Conservation (phyloP, 2,888 invertebrate genomes). For the Carabus problematicus region DNA sequence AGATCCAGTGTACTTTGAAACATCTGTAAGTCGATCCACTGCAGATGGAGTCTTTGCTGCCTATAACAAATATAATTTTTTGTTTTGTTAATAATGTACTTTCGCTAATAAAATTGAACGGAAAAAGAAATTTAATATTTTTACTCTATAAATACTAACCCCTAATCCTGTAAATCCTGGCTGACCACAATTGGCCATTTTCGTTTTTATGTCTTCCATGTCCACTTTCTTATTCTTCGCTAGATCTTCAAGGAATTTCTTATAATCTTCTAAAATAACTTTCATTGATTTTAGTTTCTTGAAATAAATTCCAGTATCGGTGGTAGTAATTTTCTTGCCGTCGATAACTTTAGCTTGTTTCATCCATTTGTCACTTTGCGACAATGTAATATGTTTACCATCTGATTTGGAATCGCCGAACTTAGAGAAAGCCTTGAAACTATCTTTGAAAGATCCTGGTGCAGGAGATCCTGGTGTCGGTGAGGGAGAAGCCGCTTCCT, state of each 20-base stretch:
- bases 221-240: constrained; percentile 86
- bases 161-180: constrained; percentile 68
- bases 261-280: constrained; percentile 78
- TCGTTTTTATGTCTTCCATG: constrained; percentile 77
- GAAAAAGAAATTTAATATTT: too few species aligned
- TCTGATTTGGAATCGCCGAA: constrained; percentile 90
- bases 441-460: constrained; percentile 65
- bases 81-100: background rate
- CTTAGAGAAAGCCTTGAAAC: constrained; percentile 85
- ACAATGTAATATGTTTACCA: constrained; percentile 84
- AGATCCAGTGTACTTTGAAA: constrained; percentile 87
- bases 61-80: constrained; percentile 9
- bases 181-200: constrained; percentile 80
- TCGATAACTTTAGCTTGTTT: constrained; percentile 89
- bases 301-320: constrained; percentile 91
- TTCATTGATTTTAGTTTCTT: constrained; percentile 88
- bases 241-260: constrained; percentile 84
- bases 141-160: constrained; percentile 52
- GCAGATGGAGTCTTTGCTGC: constrained; percentile 56
- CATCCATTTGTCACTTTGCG: constrained; percentile 96
- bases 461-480: constrained; percentile 45
- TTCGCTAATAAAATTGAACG: too few species aligned
- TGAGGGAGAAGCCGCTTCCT: constrained; percentile 53
- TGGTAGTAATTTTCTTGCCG: constrained; percentile 85
- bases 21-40: constrained; percentile 82